phyloP scores from a whole-genome alignment of 2,797 vertebrate species.

The Manis crassicaudata region DNA sequence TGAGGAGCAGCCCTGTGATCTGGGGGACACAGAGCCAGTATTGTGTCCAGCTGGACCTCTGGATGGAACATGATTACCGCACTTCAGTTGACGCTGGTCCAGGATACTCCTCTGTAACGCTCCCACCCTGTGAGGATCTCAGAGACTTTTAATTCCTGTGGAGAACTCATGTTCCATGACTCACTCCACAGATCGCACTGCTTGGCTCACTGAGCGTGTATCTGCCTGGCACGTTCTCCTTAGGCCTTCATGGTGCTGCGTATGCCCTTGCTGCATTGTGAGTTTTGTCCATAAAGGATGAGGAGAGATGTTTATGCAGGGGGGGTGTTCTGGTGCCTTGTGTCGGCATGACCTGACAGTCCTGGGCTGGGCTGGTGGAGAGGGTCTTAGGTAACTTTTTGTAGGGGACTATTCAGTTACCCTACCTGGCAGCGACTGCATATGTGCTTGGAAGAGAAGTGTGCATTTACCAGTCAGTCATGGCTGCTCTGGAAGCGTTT shows the following conservation, averaged over 20 bases:
- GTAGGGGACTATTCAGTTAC: not conserved
- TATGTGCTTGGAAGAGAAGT: constrained; percentile 19
- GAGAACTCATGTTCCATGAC: constrained; percentile 71
- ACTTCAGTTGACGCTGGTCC: constrained; percentile 58
- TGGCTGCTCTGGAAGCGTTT: not conserved
- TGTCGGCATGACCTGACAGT: not conserved
- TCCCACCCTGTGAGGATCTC: constrained; percentile 59
- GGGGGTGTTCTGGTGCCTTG: not conserved
- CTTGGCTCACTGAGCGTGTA: constrained; percentile 47
- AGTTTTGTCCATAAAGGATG: constrained; percentile 1
- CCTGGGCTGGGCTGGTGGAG: not conserved
- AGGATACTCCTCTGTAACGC: constrained; percentile 44
- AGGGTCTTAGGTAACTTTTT: not conserved
- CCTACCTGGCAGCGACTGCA: not conserved
- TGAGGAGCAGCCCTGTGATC: not conserved
- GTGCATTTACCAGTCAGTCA: not conserved
- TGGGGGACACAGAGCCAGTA: constrained; percentile 63
- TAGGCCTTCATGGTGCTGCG: constrained; percentile 24
- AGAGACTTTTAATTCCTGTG: constrained; percentile 68
- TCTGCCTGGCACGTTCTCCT: constrained; percentile 7
- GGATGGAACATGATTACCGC: constrained; percentile 72
- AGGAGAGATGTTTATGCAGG: constrained; percentile 7
- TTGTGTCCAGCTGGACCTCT: constrained; percentile 61
- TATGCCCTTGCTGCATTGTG: not conserved
- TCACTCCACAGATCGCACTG: constrained; percentile 69